Base-by-base conservation (phyloP, 2,888 invertebrate genomes). In the Adineta ricciae region DNA sequence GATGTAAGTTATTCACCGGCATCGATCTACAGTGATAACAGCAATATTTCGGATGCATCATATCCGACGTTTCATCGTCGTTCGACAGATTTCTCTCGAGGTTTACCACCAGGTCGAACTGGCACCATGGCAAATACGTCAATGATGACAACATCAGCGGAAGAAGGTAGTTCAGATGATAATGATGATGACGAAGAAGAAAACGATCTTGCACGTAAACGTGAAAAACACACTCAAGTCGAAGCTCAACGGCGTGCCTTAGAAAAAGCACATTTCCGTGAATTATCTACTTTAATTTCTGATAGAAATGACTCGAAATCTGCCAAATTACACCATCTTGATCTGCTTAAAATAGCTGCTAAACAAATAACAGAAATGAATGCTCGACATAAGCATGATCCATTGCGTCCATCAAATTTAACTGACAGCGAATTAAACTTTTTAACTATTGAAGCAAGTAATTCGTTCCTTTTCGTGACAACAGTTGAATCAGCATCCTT, bases 221-320 rank as follows among this genome's bases (percentile, higher is more conserved):
- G 78, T 24, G 41, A 78, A 78, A 78, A 78, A 78, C 78, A 78
- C 41, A 78, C 78, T n/a, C 78, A 38, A 78, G 78, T 78, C 41
- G 78, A 78, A 41, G 41, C 38, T 24, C 78, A 78, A 41, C 78
- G 78, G n/a, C 78, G 78, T 41, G 41, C 38, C 14, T 78, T 78
- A 78, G 78, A 78, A 78, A 78, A 78, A 41, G 38, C 78, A 41
- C 78, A 78, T 41, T 78, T 78, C 41, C 14, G 41, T 21, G 78
- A 78, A 78, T n/a, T 78, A 11, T 78, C 78, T n/a, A 78, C n/a
- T 9, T 78, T 78, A 41, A 41, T 78, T 41, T 2, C 24, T 8
- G 36, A 41, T 78, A 24, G 41, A 41, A 78, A 21, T 41, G 78
- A 78, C n/a, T 78, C 78, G 1, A 38, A 78, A 78, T 41, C 78